Evolutionary conservation across 2,888 invertebrate species (phyloP).

Genomic region (Hirtodrosophila cameraria): DNA sequence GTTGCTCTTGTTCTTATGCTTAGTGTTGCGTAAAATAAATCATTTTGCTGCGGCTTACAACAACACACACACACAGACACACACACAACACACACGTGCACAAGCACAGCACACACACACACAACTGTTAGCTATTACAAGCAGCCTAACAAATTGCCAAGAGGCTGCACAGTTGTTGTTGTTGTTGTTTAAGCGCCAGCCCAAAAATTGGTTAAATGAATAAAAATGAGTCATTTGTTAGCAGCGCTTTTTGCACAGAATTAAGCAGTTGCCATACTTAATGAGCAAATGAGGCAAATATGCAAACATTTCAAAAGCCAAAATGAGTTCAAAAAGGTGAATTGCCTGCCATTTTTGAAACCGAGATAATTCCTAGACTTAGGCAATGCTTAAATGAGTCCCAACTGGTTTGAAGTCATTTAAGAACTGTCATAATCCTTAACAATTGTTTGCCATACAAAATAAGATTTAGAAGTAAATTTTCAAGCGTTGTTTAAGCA

Average conservation of each 20-base stretch:
- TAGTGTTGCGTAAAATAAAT: slow-evolving; percentile 75
- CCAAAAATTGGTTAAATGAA: slow-evolving; percentile 67
- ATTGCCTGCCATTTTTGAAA: slow-evolving; percentile 24
- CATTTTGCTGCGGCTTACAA: slow-evolving; percentile 64
- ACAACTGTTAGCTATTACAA: slow-evolving; percentile 42
- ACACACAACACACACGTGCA: slow-evolving; percentile 10
- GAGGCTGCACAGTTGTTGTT: slow-evolving; percentile 24
- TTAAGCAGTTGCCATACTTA: slow-evolving; percentile 59
- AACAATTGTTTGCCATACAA: slow-evolving; percentile 3
- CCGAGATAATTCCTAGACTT: slow-evolving; percentile 27
- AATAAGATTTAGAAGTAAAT: slow-evolving; percentile 21
- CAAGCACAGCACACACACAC: slow-evolving; percentile 14
- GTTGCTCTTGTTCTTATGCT: slow-evolving; percentile 33
- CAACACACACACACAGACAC: slow-evolving; percentile 17
- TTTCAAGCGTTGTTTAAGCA: slow-evolving; percentile 1
- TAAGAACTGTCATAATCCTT: not conserved
- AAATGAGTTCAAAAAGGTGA: slow-evolving; percentile 28
- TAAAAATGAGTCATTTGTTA: slow-evolving; percentile 72
- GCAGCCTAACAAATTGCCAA: slow-evolving; percentile 69
- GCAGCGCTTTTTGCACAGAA: slow-evolving; percentile 40
- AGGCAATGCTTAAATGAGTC: slow-evolving; percentile 31
- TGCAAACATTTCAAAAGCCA: slow-evolving; percentile 23
- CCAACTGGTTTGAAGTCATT: slow-evolving; percentile 24
- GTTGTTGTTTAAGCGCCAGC: not conserved
- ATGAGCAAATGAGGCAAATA: slow-evolving; percentile 39